A percentile compares a stretch with the other conserved stretches of the same genome.
Conservation (phyloP, 1,140 invertebrate genomes). For the Eufriesea mexicana region DNA sequence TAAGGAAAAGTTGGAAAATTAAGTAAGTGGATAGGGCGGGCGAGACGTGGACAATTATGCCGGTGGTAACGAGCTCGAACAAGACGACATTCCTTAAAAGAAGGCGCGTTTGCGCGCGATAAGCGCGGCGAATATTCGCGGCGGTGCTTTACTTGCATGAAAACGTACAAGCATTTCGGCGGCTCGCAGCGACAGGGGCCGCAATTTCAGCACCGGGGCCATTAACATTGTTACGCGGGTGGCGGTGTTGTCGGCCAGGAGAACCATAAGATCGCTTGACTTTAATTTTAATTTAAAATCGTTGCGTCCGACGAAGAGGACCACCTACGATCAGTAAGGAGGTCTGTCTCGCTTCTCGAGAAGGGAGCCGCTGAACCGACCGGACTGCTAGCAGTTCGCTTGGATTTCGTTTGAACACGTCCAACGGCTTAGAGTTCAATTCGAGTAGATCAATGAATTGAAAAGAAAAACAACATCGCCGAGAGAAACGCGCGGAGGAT, state of each 20-base stretch:
- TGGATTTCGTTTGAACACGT: conserved; percentile 54
- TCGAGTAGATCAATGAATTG: conserved; percentile 53
- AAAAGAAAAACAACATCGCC: conserved; percentile 18
- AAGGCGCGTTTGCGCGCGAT: neutral
- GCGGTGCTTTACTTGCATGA: neutral
- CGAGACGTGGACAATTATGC: neutral
- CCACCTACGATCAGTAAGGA: conserved; percentile 78
- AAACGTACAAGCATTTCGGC: conserved; percentile 20
- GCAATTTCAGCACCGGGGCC: conserved; percentile 73
- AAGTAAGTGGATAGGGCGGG: neutral
- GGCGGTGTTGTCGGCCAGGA: conserved; percentile 71
- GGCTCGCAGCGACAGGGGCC: conserved; percentile 46
- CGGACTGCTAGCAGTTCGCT: conserved; percentile 56
- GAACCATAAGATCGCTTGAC: conserved; percentile 74
- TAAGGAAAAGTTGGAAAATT: neutral
- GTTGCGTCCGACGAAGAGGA: conserved; percentile 73
- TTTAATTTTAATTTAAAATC: conserved; percentile 82
- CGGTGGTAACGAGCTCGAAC: conserved; percentile 8
- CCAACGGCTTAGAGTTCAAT: conserved; percentile 58
- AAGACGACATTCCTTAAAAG: conserved; percentile 9
- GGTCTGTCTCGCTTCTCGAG: conserved; percentile 63
- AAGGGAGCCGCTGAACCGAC: conserved; percentile 56
- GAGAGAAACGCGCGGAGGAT: neutral
- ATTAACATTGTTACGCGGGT: conserved; percentile 79
- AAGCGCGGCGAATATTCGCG: neutral